phyloP scores from a whole-genome alignment of 2,888 invertebrate species.

The Criorhina ranunculi region DNA sequence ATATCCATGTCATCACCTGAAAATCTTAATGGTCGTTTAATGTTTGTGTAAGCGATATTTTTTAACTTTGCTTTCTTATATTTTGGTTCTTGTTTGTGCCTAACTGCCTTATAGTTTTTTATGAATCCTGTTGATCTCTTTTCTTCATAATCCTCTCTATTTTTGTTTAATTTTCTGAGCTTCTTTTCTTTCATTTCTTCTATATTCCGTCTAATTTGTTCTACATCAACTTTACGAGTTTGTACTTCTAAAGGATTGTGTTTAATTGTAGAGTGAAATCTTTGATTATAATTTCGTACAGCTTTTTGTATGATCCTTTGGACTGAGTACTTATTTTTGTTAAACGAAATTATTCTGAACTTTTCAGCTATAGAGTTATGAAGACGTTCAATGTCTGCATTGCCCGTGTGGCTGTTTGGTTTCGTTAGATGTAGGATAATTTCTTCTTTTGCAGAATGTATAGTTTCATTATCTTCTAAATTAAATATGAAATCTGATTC shows the following conservation, averaged over 20 bases:
- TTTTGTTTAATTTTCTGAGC: background rate
- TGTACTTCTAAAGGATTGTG: too few relatives aligned
- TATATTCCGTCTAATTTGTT: too few relatives aligned
- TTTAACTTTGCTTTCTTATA: too few relatives aligned
- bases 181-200: too few relatives aligned
- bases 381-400: background rate
- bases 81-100: background rate
- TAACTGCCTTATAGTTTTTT: conserved; percentile 10
- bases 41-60: too few relatives aligned
- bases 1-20: conserved; percentile 3
- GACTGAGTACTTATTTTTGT: background rate
- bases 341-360: background rate
- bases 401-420: background rate
- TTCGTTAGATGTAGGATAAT: background rate
- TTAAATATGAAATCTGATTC: background rate
- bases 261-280: too few relatives aligned
- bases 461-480: background rate
- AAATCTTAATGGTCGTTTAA: background rate
- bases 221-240: too few relatives aligned
- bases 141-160: background rate
- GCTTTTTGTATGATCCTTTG: background rate
- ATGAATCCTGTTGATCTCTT: background rate
- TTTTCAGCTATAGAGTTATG: background rate
- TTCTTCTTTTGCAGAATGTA: background rate
- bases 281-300: too few relatives aligned